These are phyloP conservation scores for Nesometra sesokonis DNA, from an alignment of 35 echinoderm and acorn worm genomes.

Conservation along the genomic window DNA sequence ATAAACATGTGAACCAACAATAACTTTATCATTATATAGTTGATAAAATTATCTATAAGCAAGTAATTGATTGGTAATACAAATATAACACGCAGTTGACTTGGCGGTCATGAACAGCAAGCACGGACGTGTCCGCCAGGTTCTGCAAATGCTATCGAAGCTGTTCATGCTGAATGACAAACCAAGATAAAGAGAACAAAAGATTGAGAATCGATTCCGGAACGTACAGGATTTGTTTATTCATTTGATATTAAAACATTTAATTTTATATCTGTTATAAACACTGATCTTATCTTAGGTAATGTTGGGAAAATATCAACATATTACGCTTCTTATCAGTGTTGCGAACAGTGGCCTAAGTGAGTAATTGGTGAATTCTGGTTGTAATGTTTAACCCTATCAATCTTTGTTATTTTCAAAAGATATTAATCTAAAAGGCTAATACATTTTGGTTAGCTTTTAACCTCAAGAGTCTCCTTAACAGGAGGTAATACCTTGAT, in stretches of 20 bases:
- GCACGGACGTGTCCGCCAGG: not conserved
- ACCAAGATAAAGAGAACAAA: not conserved
- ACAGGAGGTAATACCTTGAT: no score
- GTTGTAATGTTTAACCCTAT: no score
- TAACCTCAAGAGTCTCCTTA: no score
- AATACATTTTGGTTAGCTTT: no score
- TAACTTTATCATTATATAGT: not conserved
- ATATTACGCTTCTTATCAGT: no score
- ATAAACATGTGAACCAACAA: not conserved
- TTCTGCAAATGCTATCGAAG: not conserved
- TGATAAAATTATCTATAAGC: not conserved
- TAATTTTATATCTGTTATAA: not conserved
- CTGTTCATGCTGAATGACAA: not conserved
- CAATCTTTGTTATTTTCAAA: no score
- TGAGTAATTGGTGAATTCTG: no score
- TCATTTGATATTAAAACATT: not conserved
- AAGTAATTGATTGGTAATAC: not conserved
- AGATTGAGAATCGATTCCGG: not conserved
- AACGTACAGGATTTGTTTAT: not conserved
- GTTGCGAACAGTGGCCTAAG: no score
- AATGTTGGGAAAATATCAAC: no score
- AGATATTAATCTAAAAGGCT: no score
- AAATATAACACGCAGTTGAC: not conserved
- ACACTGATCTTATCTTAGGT: not conserved
- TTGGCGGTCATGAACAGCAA: not conserved